Percentiles rank a stretch among this genome's conserved stretches.
Evolutionary conservation across 2,888 invertebrate genomes (phyloP).

Genomic region (Hirudinaria manillensis): DNA sequence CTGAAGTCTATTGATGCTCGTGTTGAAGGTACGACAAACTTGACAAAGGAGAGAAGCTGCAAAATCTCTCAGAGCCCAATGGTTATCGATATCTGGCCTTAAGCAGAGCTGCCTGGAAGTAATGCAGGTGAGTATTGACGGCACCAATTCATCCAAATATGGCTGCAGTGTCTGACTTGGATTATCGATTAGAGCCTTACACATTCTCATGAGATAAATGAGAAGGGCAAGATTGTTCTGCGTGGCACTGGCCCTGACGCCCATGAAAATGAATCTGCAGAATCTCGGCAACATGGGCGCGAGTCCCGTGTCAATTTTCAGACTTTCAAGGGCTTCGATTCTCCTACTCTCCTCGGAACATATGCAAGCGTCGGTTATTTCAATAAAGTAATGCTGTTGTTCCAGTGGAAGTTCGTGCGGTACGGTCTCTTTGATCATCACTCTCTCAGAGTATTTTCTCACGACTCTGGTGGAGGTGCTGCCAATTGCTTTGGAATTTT

Average conservation of each 20-base stretch:
- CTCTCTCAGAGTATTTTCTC: slow-evolving; percentile 64
- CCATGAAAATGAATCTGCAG: slow-evolving; percentile 94
- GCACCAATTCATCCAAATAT: slow-evolving; percentile 95
- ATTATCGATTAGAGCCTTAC: slow-evolving; percentile 90
- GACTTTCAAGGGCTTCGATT: slow-evolving; percentile 82
- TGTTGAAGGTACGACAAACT: slow-evolving; percentile 72
- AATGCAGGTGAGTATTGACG: slow-evolving; percentile 91
- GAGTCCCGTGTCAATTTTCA: slow-evolving; percentile 88
- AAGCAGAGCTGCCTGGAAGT: slow-evolving; percentile 89
- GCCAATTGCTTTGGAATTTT: background rate
- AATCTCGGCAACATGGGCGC: slow-evolving; percentile 95
- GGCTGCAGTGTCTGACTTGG: slow-evolving; percentile 92
- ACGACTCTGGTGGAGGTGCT: slow-evolving; percentile 16
- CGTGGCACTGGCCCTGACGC: slow-evolving; percentile 88
- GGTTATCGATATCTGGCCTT: slow-evolving; percentile 91
- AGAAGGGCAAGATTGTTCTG: slow-evolving; percentile 86
- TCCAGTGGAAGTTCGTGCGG: slow-evolving; percentile 94
- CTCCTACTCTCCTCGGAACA: slow-evolving; percentile 88
- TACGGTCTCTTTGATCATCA: slow-evolving; percentile 79
- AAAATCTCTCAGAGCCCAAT: slow-evolving; percentile 95
- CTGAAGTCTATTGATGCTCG: slow-evolving; percentile 89
- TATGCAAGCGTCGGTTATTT: slow-evolving; percentile 96
- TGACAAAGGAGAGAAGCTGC: slow-evolving; percentile 64
- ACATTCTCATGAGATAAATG: slow-evolving; percentile 97
- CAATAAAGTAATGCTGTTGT: slow-evolving; percentile 94